Evolutionary conservation across 2,888 invertebrate species (phyloP).

Genomic region (Clivina fossor): DNA sequence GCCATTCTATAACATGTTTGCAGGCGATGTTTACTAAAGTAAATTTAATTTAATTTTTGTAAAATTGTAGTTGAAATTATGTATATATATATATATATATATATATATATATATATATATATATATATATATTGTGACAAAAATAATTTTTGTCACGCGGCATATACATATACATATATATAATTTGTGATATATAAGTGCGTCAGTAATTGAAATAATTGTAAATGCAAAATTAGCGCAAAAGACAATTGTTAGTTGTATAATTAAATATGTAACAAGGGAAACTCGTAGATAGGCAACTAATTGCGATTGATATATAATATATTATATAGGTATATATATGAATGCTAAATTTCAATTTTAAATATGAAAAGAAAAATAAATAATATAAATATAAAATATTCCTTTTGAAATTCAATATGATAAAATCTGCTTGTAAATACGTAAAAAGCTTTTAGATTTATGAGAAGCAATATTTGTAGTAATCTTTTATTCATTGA

Average conservation of each 20-base stretch:
- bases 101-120: not conserved
- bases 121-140: no score
- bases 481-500: slow-evolving; percentile 25
- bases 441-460: slow-evolving; percentile 23
- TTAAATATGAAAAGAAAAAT: not conserved
- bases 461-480: slow-evolving; percentile 28
- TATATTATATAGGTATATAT: not conserved
- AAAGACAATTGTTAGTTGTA: not conserved
- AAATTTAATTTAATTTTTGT: no score
- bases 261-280: not conserved
- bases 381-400: no score
- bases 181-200: not conserved
- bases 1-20: no score
- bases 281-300: no score
- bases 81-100: no score
- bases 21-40: no score
- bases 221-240: not conserved
- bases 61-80: no score
- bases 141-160: not conserved
- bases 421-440: slow-evolving; percentile 13
- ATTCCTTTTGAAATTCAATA: slow-evolving; percentile 19
- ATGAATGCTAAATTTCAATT: no score
- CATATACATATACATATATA: not conserved
- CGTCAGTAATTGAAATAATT: not conserved
- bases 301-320: not conserved